Percentiles rank a stretch among this genome's conserved stretches.
phyloP scores from a whole-genome alignment of 53 echinoderm and acorn worm species.

The Patiria pectinifera region DNA sequence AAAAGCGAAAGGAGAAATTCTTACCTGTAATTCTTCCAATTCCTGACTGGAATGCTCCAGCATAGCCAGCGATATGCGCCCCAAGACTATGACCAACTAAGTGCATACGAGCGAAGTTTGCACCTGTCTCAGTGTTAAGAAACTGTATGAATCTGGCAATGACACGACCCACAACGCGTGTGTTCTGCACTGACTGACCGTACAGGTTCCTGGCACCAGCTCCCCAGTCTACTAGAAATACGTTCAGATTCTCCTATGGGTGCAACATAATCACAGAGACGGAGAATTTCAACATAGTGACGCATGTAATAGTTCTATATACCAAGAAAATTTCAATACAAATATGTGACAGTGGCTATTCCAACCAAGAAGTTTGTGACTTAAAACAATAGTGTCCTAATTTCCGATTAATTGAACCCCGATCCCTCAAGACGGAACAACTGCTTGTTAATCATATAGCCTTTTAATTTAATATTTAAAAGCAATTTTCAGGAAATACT shows the following conservation, averaged over 20 bases:
- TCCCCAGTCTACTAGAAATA: slow-evolving; percentile 81
- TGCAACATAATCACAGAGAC: neutral
- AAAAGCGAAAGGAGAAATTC: neutral
- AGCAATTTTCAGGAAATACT: too few relatives aligned
- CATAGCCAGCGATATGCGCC: slow-evolving; percentile 75
- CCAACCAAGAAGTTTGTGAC: too few relatives aligned
- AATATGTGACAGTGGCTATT: too few relatives aligned
- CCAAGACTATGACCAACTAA: slow-evolving; percentile 77
- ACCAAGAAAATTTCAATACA: too few relatives aligned
- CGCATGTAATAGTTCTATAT: too few relatives aligned
- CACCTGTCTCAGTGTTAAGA: slow-evolving; percentile 62
- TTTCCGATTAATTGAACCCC: too few relatives aligned
- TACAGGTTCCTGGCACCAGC: slow-evolving; percentile 72
- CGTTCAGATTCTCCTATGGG: slow-evolving; percentile 76
- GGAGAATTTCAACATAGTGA: too few relatives aligned
- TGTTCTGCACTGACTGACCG: slow-evolving; percentile 73
- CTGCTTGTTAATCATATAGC: too few relatives aligned
- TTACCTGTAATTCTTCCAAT: slow-evolving; percentile 77
- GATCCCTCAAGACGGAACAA: too few relatives aligned
- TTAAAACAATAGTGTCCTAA: too few relatives aligned
- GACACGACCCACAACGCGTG: slow-evolving; percentile 82
- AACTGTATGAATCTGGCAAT: slow-evolving; percentile 67
- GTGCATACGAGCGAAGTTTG: slow-evolving; percentile 63
- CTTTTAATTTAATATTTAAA: too few relatives aligned
- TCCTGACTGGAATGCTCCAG: slow-evolving; percentile 71